Conservation (phyloP, 2,113 vertebrate species). For the Bujurquina vittata region DNA sequence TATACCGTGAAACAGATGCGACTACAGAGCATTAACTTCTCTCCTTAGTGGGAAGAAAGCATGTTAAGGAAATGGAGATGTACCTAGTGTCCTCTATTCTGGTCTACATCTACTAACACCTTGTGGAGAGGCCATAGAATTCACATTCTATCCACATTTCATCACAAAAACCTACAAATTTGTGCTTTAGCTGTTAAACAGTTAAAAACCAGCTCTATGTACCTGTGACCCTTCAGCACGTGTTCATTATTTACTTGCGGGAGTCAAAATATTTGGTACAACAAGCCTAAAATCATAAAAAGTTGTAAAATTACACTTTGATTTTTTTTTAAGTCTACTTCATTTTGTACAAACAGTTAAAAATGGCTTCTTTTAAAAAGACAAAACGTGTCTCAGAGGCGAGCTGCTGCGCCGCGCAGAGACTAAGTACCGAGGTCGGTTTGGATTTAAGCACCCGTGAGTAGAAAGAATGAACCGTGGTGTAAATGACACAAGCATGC, state of each 20-base stretch:
- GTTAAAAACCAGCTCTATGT: slow-evolving; percentile 13
- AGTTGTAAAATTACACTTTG: slow-evolving; percentile 36
- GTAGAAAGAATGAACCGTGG: slow-evolving; percentile 40
- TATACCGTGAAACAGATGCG: too few relatives aligned
- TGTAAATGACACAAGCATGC: slow-evolving; percentile 43
- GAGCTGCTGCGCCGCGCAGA: slow-evolving; percentile 12
- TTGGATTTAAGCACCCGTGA: slow-evolving; percentile 68
- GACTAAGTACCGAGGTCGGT: slow-evolving; percentile 65
- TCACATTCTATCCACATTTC: slow-evolving; percentile 20
- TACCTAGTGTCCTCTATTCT: background rate
- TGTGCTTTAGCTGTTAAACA: slow-evolving; percentile 53
- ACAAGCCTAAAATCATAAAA: slow-evolving; percentile 52
- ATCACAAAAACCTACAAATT: background rate
- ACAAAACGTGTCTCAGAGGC: slow-evolving; percentile 32
- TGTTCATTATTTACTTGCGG: background rate
- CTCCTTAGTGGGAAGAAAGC: too few relatives aligned
- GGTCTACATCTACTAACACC: background rate
- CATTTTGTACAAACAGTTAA: slow-evolving; percentile 62
- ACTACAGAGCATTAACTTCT: background rate
- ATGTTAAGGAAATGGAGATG: background rate
- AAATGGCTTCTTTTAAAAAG: slow-evolving; percentile 62
- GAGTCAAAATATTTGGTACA: slow-evolving; percentile 66
- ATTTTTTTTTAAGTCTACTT: slow-evolving; percentile 42
- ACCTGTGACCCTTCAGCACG: slow-evolving; percentile 20
- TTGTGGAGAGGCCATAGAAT: background rate